These are phyloP conservation scores for Cyrtorhinus lividipennis DNA, from an alignment of 1,140 invertebrate species.

Conservation along the genomic window DNA sequence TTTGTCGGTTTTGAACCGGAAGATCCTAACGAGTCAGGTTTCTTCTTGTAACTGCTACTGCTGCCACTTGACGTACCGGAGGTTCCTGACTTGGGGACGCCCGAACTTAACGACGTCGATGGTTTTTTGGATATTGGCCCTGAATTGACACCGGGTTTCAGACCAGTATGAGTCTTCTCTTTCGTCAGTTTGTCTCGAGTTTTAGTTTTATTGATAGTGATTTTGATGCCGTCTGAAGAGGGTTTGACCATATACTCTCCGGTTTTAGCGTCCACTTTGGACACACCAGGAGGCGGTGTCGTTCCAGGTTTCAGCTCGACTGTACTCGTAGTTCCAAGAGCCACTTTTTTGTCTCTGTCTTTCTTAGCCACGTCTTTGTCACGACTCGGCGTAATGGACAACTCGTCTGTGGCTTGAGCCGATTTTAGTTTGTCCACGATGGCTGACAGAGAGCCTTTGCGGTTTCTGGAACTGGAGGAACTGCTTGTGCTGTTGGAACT, in stretches of 20 bases:
- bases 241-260: slow-evolving; percentile 75
- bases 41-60: background rate
- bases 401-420: slow-evolving; percentile 41
- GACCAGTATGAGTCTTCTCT: slow-evolving; percentile 47
- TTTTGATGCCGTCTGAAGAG: slow-evolving; percentile 70
- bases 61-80: slow-evolving; percentile 1
- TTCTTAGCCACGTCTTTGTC: slow-evolving; percentile 27
- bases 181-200: slow-evolving; percentile 41
- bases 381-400: slow-evolving; percentile 28
- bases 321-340: slow-evolving; percentile 25
- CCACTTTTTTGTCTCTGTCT: slow-evolving; percentile 25
- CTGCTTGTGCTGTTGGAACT: slow-evolving; percentile 29
- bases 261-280: slow-evolving; percentile 38
- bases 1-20: slow-evolving; percentile 30
- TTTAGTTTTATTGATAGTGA: slow-evolving; percentile 73
- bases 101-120: slow-evolving; percentile 29
- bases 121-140: slow-evolving; percentile 66
- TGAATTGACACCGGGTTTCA: slow-evolving; percentile 69
- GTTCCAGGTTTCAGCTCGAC: slow-evolving; percentile 35
- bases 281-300: background rate
- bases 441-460: slow-evolving; percentile 64
- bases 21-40: slow-evolving; percentile 11
- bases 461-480: slow-evolving; percentile 42
- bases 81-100: background rate
- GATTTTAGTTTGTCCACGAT: slow-evolving; percentile 75